Evolutionary conservation across 2,888 invertebrate genomes (phyloP).

Genomic region (Acrobasis consociella): DNA sequence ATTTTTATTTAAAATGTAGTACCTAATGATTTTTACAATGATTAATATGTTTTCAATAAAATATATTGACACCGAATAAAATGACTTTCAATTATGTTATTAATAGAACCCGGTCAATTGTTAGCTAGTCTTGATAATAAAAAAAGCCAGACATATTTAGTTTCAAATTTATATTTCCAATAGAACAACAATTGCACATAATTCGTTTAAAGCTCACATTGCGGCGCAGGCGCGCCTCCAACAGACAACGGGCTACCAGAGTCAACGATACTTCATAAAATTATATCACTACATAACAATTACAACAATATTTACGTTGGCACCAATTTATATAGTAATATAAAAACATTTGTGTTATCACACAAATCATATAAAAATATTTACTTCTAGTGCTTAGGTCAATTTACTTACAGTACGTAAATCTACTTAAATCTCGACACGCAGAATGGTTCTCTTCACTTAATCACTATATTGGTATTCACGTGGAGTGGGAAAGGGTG

Average conservation of each 20-base stretch:
- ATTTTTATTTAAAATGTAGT: neutral
- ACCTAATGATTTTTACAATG: slow-evolving; percentile 1
- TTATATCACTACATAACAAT: slow-evolving; percentile 80
- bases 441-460: slow-evolving; percentile 71
- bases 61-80: neutral
- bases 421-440: slow-evolving; percentile 78
- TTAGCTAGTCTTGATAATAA: slow-evolving; percentile 39
- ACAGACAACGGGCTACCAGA: slow-evolving; percentile 62
- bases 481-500: slow-evolving; percentile 55
- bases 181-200: slow-evolving; percentile 79
- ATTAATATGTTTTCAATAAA: neutral
- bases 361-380: slow-evolving; percentile 79
- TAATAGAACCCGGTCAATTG: neutral
- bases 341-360: slow-evolving; percentile 75
- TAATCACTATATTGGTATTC: slow-evolving; percentile 70
- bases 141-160: slow-evolving; percentile 40
- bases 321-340: slow-evolving; percentile 76
- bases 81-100: neutral
- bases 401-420: slow-evolving; percentile 68
- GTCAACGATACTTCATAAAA: slow-evolving; percentile 76
- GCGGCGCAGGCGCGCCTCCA: slow-evolving; percentile 41
- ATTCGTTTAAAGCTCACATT: slow-evolving; percentile 71
- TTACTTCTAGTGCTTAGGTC: slow-evolving; percentile 73
- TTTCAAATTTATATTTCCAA: slow-evolving; percentile 77
- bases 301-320: slow-evolving; percentile 82